Percentiles rank a stretch among this genome's conserved stretches.
Evolutionary conservation across 2,888 invertebrate genomes (phyloP).

Genomic region (Parelbella ahira): DNA sequence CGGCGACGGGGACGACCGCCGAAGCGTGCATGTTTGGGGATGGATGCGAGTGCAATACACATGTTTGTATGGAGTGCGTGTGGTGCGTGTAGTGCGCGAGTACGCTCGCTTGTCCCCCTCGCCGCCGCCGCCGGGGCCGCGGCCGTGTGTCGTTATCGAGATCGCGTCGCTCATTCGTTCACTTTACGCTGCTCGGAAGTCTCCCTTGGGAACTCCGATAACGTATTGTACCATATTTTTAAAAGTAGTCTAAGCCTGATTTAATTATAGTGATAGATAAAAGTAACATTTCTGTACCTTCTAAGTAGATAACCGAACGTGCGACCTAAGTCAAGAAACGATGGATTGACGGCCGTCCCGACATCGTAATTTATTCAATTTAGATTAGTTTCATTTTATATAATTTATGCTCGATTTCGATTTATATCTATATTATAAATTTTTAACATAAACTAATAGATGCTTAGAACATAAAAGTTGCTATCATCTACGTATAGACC

Average conservation of each 20-base stretch:
- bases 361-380: slow-evolving; percentile 78
- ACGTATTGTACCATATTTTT: slow-evolving; percentile 78
- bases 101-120: slow-evolving; percentile 78
- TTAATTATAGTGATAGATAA: slow-evolving; percentile 73
- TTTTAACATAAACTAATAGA: slow-evolving; percentile 61
- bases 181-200: slow-evolving; percentile 71
- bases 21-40: slow-evolving; percentile 68
- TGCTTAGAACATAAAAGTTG: slow-evolving; percentile 55
- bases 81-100: slow-evolving; percentile 51
- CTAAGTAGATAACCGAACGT: slow-evolving; percentile 78
- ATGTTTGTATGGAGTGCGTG: slow-evolving; percentile 41
- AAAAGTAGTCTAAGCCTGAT: slow-evolving; percentile 71
- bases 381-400: slow-evolving; percentile 66
- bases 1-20: slow-evolving; percentile 75
- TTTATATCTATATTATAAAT: slow-evolving; percentile 69
- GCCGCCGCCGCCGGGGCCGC: slow-evolving; percentile 67
- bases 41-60: slow-evolving; percentile 52
- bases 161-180: slow-evolving; percentile 77
- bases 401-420: slow-evolving; percentile 68
- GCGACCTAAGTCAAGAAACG: slow-evolving; percentile 79
- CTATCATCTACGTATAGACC: slow-evolving; percentile 50
- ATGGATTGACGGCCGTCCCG: slow-evolving; percentile 79
- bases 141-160: slow-evolving; percentile 74
- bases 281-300: slow-evolving; percentile 74
- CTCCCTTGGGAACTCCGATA: slow-evolving; percentile 54